Percentiles rank a stretch among this genome's conserved stretches.
Conservation (phyloP, 2,797 vertebrate species). For the Gymnocypris eckloni region DNA sequence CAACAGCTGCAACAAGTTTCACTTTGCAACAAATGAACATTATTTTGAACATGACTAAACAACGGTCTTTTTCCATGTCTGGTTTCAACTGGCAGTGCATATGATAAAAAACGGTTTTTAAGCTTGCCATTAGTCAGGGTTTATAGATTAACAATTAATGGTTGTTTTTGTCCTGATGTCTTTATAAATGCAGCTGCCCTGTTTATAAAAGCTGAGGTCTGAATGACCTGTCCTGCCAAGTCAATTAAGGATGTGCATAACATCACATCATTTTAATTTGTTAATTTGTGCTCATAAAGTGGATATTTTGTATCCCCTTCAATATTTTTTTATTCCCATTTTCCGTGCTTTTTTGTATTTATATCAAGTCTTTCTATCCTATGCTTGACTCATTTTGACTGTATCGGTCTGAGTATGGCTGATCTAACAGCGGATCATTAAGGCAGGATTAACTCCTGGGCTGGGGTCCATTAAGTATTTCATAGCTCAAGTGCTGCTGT, state of each 20-base stretch:
- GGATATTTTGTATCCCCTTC: neutral
- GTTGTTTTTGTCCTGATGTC: conserved; percentile 68
- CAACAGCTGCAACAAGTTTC: conserved; percentile 56
- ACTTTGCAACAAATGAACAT: conserved; percentile 22
- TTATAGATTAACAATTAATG: conserved; percentile 71
- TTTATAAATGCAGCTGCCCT: conserved; percentile 67
- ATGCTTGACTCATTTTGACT: neutral
- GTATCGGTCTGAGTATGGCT: conserved; percentile 7
- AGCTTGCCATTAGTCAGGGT: conserved; percentile 56
- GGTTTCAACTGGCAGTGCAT: neutral
- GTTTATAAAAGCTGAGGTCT: conserved; percentile 66
- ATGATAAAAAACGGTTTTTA: conserved; percentile 10
- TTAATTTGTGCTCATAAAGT: conserved; percentile 3
- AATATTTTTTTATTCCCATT: neutral
- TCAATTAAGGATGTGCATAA: conserved; percentile 6
- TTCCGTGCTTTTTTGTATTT: neutral
- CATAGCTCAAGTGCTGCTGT: conserved; percentile 27
- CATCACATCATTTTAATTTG: neutral
- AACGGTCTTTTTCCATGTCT: conserved; percentile 21
- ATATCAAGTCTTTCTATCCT: neutral
- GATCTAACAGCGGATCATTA: conserved; percentile 46
- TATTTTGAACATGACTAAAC: neutral
- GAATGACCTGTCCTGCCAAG: conserved; percentile 7
- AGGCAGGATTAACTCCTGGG: conserved; percentile 67
- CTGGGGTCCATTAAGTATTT: conserved; percentile 45